These are phyloP conservation scores for Dryomyza anilis DNA, from an alignment of 2,888 invertebrate species.

Conservation along the genomic window DNA sequence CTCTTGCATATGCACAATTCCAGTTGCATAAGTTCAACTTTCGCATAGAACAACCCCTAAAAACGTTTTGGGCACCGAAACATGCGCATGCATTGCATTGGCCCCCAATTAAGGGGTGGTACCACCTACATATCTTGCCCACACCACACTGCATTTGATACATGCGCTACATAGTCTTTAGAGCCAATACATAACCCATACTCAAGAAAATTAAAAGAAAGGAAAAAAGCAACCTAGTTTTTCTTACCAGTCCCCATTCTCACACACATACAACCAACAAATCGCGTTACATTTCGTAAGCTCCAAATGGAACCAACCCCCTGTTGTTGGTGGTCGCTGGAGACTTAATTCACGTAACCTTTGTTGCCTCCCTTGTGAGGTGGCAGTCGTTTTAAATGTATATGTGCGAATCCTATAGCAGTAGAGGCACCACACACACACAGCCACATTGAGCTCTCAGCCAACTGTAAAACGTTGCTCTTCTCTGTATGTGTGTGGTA, in stretches of 20 bases:
- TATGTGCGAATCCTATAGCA: conserved; percentile 16
- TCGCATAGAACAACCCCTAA: conserved; percentile 18
- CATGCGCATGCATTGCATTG: conserved; percentile 40
- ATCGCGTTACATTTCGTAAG: conserved; percentile 28
- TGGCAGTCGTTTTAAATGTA: not conserved
- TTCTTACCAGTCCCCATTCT: conserved; percentile 9
- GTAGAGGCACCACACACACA: conserved; percentile 22
- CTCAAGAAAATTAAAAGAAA: conserved; percentile 9
- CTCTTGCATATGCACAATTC: too few species aligned
- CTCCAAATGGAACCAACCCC: conserved; percentile 22
- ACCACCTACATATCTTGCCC: not conserved
- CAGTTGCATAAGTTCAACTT: not conserved
- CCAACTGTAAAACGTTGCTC: conserved; percentile 18
- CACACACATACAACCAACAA: conserved; percentile 33
- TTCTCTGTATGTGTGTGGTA: not conserved
- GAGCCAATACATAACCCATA: not conserved
- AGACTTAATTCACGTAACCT: conserved; percentile 36
- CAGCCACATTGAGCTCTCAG: conserved; percentile 22
- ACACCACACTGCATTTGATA: not conserved
- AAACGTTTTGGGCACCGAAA: conserved; percentile 14
- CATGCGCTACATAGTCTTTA: too few species aligned
- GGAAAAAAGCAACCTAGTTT: conserved; percentile 15
- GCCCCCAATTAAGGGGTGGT: not conserved
- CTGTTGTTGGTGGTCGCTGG: conserved; percentile 20
- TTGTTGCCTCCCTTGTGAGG: conserved; percentile 40